Evolutionary conservation across 1,140 invertebrate genomes (phyloP), one percentile per base, ranked within the genome.

Genomic region (Amyelois transitella): DNA sequence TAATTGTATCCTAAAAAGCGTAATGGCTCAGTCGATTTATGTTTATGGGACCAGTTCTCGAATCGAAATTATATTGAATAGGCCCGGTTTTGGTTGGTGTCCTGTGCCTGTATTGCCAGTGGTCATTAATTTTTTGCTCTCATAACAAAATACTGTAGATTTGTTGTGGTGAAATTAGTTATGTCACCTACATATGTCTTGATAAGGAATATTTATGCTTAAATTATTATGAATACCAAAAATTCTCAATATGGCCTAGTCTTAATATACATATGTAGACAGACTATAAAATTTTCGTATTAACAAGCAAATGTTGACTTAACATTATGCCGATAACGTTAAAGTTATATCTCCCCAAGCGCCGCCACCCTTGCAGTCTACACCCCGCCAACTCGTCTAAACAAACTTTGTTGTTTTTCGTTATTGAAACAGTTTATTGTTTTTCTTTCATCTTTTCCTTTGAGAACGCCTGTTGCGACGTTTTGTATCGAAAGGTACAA

Each of bases 361-460:
- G 44, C 48, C 18, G 43, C 38, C 53, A 43, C 51, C 55, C 43
- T 10, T 20, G 18, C 58, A 28, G 48, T 58, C 28, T 57, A 64
- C 64, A 72, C 61, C 75, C 70, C 69, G 69, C 64, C 55, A 70
- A 77, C 73, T 78, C 72, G 59, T 64, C 72, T 64, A 69, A 79
- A 77, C 66, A 75, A 80, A 83, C 75, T 82, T 83, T 77, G 75
- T 78, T 85, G 78, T 77, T 78, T 80, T 70, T 62, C 77, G 70
- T 77, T 83, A 79, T 80, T 81, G 78, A 78, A 86, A 81, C 79
- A 74, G 69, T 81, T 82, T 76, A 78, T 77, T 83, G 74, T 82
- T 82, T 81, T 84, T 81, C 77, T 81, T 83, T 83, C 77, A 75
- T 83, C 69, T 63, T 58, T 61, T 72, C 67, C 69, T 76, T 77